Conservation (phyloP, 2,888 invertebrate genomes). For the Bembecia ichneumoniformis region DNA sequence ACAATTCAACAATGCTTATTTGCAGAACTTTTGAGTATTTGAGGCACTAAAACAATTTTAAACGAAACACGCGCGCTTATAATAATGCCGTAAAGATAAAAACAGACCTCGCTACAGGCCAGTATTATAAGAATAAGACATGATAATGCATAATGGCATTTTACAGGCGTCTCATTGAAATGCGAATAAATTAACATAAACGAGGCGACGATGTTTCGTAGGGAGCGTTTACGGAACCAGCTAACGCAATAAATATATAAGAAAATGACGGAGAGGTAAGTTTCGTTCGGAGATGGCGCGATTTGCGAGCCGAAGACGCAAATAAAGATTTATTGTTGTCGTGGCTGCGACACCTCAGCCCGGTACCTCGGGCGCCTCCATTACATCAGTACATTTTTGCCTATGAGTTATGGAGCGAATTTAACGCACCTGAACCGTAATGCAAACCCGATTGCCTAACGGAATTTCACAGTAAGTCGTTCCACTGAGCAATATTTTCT, state of each 20-base stretch:
- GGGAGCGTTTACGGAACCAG: slow-evolving; percentile 33
- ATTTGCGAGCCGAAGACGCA: slow-evolving; percentile 22
- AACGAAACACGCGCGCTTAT: neutral
- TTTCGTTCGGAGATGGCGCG: slow-evolving; percentile 30
- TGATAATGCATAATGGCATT: slow-evolving; percentile 48
- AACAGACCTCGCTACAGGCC: slow-evolving; percentile 21
- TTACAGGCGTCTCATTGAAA: slow-evolving; percentile 53
- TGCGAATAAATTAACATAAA: slow-evolving; percentile 64
- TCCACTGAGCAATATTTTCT: neutral
- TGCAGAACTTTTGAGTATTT: no score
- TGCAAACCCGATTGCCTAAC: slow-evolving; percentile 4
- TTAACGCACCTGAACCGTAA: slow-evolving; percentile 2
- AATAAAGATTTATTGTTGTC: slow-evolving; percentile 38
- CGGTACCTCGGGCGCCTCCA: slow-evolving; percentile 6
- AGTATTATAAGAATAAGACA: slow-evolving; percentile 38
- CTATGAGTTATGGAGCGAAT: slow-evolving; percentile 4
- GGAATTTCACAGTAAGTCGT: slow-evolving; percentile 1
- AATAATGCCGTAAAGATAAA: slow-evolving; percentile 9
- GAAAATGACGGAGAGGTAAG: slow-evolving; percentile 33
- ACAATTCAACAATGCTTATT: no score
- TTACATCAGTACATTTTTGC: slow-evolving; percentile 11
- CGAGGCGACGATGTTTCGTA: slow-evolving; percentile 33
- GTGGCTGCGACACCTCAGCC: slow-evolving; percentile 6
- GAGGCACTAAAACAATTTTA: neutral
- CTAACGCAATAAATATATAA: slow-evolving; percentile 48